Percentiles rank a stretch among this genome's conserved stretches.
phyloP scores from a whole-genome alignment of 2,113 vertebrate genomes.

The Lagopus leucura region DNA sequence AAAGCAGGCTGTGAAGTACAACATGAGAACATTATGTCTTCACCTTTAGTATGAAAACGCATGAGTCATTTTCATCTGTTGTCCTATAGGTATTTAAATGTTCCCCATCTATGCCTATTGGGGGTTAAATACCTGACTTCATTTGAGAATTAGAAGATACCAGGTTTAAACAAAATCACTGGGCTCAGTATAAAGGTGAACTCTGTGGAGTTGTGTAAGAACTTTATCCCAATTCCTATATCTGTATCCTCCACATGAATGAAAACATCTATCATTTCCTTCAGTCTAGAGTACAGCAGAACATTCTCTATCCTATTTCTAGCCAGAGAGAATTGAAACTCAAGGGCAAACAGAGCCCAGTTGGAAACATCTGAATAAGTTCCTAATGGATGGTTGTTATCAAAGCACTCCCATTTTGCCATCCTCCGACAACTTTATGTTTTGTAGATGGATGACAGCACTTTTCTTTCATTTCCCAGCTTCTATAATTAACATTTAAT shows the following conservation, averaged over 20 bases:
- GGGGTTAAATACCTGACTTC: neutral
- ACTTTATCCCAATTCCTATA: neutral
- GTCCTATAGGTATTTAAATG: neutral
- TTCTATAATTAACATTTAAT: neutral
- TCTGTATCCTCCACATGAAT: neutral
- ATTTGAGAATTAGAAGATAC: neutral
- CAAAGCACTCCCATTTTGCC: neutral
- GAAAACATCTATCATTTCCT: neutral
- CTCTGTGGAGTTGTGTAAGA: neutral
- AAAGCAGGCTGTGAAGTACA: neutral
- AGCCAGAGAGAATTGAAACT: neutral
- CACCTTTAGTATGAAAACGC: neutral
- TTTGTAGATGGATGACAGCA: neutral
- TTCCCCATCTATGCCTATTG: neutral
- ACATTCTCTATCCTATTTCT: neutral
- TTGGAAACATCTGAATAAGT: neutral
- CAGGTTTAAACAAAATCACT: neutral
- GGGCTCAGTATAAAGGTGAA: neutral
- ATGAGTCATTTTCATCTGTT: neutral
- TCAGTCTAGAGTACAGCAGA: neutral
- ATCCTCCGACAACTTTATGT: neutral
- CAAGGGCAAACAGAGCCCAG: neutral
- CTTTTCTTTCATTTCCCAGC: neutral
- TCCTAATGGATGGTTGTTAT: neutral
- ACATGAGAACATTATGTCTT: neutral